Conservation (phyloP, 1,140 invertebrate genomes). For the Kradibia gibbosae region DNA sequence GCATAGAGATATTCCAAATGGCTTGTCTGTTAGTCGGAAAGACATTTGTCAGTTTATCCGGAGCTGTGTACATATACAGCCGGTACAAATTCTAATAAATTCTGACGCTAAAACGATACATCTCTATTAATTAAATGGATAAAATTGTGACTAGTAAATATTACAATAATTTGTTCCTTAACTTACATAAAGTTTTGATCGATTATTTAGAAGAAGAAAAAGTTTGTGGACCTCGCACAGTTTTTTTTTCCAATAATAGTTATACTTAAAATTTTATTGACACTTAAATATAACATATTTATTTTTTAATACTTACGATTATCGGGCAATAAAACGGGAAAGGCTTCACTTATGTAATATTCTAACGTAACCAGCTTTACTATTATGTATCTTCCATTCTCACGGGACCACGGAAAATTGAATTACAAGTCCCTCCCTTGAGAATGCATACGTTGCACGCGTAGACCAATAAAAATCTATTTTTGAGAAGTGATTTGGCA, state of each 20-base stretch:
- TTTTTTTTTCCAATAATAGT: too few species aligned
- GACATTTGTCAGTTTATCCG: not conserved
- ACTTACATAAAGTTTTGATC: not conserved
- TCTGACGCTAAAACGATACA: too few species aligned
- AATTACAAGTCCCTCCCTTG: not conserved
- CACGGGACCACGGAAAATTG: not conserved
- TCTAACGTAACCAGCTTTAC: too few species aligned
- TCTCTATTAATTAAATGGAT: not conserved
- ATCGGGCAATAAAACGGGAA: not conserved
- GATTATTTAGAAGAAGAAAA: not conserved
- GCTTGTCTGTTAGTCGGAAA: not conserved
- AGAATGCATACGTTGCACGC: not conserved
- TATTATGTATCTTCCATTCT: not conserved
- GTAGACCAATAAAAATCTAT: not conserved
- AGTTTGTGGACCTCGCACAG: too few species aligned
- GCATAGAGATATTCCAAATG: too few species aligned
- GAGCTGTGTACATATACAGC: not conserved
- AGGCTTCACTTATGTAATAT: not conserved
- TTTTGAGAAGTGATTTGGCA: constrained; percentile 7
- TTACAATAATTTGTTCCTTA: not conserved
- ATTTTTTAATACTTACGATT: too few species aligned
- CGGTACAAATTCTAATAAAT: not conserved
- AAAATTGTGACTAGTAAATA: too few species aligned
- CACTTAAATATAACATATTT: too few species aligned
- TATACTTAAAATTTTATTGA: too few species aligned